Evolutionary conservation across 64 coral and sea anemone species (phyloP), one percentile per base, ranked within the genome.

Genomic region (Montipora cactus): DNA sequence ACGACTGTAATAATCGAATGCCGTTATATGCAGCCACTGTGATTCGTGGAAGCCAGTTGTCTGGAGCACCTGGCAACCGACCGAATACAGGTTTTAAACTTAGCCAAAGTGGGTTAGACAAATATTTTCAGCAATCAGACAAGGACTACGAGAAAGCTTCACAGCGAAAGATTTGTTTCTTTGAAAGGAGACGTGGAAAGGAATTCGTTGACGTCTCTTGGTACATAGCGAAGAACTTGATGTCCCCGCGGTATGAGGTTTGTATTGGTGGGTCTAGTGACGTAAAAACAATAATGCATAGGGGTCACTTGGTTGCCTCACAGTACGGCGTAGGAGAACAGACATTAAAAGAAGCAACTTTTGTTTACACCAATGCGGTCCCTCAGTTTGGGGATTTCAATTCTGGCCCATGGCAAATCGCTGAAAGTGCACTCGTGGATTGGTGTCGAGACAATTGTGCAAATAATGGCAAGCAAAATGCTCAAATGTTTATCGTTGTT

Each of bases 401-500:
- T 57, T 80, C 78, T 25, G n/a, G 5, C 1, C 51, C 49, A n/a
- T 80, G 78, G 78, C 16, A 55, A 80, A 57, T 2, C 18, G 47
- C 18, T 22, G 78, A 80, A 57, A 49, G 78, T 23, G 20, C 13
- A 20, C 78, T 80, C 78, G 19, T 76, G 8, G 11, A 13, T 11
- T 76, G 74, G 74, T 25, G 8, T 3, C 74, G 44, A 76, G 14
- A 47, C 44, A 46, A 76, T 14, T 69, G 62, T 48, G 66, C 7
- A 48, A 47, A 13, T 2, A 21, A 71, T 10, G 66, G 46, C 5
- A 15, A 28, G n/a, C 15, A 5, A 7, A 49, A 86, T 14, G 82
- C 66, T 72, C 46, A 49, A 50, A 70, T 86, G 66, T 86, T 86
- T 22, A 86, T 86, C 9, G 46, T 86, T 48, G 82, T 86, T 50